Evolutionary conservation across 2,888 invertebrate genomes (phyloP), one percentile per base, ranked within the genome.

Genomic region (Tineola bisselliella): DNA sequence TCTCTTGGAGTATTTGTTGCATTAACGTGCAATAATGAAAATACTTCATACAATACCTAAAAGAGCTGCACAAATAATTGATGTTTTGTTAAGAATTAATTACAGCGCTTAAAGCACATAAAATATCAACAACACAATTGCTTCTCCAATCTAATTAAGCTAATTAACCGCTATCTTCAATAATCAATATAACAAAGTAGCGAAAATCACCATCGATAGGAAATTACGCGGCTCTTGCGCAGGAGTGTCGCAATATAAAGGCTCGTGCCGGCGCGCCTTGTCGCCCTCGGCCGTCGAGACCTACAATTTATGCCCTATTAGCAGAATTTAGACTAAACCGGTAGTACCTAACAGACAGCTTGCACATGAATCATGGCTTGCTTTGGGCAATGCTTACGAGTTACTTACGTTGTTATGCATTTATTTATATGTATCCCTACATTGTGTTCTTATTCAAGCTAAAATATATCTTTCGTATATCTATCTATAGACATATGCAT

Each of bases 291-390:
- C 58, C 15, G 58, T 33, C 58, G 33, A 19, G 56, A 33, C 58
- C 13, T 33, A 58, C 58, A 33, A 62, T 62, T 59, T 62, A 62
- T 62, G 52, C 31, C 62, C 62, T 59, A 62, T 62, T 62, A 62
- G 59, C 30, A 19, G 38, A 52, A 59, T 48, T 31, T 52, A 60
- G 60, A 48, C 25, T 19, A 38, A 38, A 43, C 54, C 61, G 43
- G 61, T 43, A 48, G 25, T 19, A 44, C 30, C 44, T 52, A 33
- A 33, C 13, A 30, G 31, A 30, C 52, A 60, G 33, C 13, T n/a
- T 59, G 44, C 25, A 13, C 58, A 58, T 58, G 58, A 58, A 33
- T 58, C 58, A 58, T 58, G 13, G 58, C 33, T 17, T 12, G 13
- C 58, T 58, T 58, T 33, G 33, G 58, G 58, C 58, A 56, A 56